phyloP scores from a whole-genome alignment of 2,888 invertebrate genomes.

The Exephanes ischioxanthus region DNA sequence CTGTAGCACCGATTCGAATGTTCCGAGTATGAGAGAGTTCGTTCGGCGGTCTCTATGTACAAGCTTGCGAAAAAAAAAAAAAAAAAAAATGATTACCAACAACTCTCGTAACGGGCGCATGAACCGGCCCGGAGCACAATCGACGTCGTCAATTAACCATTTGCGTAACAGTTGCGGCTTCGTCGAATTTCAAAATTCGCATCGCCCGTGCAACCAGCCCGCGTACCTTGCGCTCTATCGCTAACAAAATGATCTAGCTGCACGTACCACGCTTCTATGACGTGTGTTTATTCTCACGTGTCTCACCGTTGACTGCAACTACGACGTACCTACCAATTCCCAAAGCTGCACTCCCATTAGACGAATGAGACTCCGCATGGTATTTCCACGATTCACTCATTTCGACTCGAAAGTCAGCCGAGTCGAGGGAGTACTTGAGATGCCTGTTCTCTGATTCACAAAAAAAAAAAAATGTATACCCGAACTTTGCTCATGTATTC shows the following conservation, averaged over 20 bases:
- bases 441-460: background rate
- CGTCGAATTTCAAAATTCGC: conserved; percentile 18
- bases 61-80: background rate
- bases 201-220: background rate
- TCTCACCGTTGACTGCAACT: background rate
- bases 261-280: conserved; percentile 10
- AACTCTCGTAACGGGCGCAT: background rate
- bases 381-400: background rate
- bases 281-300: conserved; percentile 19
- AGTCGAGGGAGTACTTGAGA: background rate
- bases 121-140: background rate
- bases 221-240: conserved; percentile 2
- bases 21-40: background rate
- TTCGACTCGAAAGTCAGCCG: background rate
- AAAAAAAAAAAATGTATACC: background rate
- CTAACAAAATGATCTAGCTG: conserved; percentile 16
- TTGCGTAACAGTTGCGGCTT: conserved; percentile 8
- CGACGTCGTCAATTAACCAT: conserved; percentile 13
- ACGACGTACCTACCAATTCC: background rate
- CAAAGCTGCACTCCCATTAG: conserved; percentile 7
- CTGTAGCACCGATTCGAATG: background rate
- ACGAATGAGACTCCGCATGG: background rate
- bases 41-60: background rate
- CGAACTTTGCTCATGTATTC: background rate
- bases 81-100: background rate